These are phyloP conservation scores for Aix galericulata DNA, from an alignment of 2,113 vertebrate species.

Conservation along the genomic window DNA sequence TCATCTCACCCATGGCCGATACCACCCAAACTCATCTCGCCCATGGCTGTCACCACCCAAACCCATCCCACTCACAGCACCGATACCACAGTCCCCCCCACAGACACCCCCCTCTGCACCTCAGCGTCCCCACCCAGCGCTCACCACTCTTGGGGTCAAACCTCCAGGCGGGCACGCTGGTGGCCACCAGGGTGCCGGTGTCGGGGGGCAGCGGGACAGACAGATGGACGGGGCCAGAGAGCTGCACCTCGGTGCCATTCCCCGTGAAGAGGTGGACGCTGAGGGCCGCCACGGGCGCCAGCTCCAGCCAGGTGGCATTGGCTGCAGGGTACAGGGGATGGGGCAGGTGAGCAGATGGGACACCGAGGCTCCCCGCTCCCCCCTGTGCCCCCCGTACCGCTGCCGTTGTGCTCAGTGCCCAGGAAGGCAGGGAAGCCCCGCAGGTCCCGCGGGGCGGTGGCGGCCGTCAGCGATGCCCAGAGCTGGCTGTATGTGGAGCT, in stretches of 20 bases:
- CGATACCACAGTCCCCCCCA: background rate
- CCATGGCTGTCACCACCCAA: too few relatives aligned
- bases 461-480: constrained; percentile 88
- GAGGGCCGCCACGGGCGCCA: constrained; percentile 85
- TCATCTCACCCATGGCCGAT: background rate
- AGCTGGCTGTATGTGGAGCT: constrained; percentile 89
- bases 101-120: too few relatives aligned
- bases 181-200: constrained; percentile 78
- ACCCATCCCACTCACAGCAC: too few relatives aligned
- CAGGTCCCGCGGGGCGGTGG: constrained; percentile 86
- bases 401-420: constrained; percentile 86
- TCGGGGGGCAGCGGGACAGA: constrained; percentile 86
- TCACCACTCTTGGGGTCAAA: constrained; percentile 88
- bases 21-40: too few relatives aligned
- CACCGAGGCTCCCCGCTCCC: background rate
- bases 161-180: constrained; percentile 88
- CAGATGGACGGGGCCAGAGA: constrained; percentile 84
- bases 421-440: constrained; percentile 92
- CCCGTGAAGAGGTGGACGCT: constrained; percentile 86
- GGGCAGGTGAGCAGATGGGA: background rate
- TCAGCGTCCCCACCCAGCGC: background rate
- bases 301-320: constrained; percentile 85
- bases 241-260: constrained; percentile 81
- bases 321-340: constrained; percentile 43
- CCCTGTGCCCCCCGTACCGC: constrained; percentile 72